Evolutionary conservation across 2,113 vertebrate species (phyloP).

Genomic region (Apus apus): DNA sequence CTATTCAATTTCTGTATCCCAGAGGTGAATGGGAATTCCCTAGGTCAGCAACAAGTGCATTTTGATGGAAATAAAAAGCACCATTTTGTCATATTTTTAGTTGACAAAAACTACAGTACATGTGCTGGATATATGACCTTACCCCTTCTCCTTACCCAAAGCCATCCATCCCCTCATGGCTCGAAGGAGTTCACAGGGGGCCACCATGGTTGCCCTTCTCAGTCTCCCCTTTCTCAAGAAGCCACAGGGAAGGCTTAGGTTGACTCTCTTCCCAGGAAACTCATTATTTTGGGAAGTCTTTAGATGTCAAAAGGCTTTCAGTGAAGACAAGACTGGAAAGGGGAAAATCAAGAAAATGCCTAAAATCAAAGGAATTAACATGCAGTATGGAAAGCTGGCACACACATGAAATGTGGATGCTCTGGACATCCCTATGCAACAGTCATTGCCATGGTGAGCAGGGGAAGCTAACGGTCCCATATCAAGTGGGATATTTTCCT

Average conservation of each 20-base stretch:
- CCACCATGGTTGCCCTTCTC: fast-evolving
- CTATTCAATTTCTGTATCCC: neutral
- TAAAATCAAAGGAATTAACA: neutral
- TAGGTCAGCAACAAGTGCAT: neutral
- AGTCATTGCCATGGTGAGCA: neutral
- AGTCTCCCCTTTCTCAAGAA: neutral
- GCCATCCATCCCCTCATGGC: neutral
- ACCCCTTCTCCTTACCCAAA: neutral
- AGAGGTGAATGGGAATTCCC: neutral
- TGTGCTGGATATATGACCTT: neutral
- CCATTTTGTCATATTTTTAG: neutral
- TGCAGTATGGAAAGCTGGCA: neutral
- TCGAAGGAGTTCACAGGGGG: neutral
- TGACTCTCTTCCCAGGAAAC: neutral
- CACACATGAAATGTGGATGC: neutral
- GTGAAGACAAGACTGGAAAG: neutral
- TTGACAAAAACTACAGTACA: neutral
- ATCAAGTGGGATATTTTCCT: neutral
- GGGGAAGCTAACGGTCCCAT: neutral
- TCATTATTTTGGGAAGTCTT: neutral
- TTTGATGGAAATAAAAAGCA: neutral
- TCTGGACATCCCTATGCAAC: neutral
- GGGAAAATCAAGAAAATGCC: neutral
- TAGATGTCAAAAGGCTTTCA: neutral
- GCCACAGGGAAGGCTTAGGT: neutral